Percentiles rank a stretch among this genome's conserved stretches.
Evolutionary conservation across 2,888 invertebrate genomes (phyloP).

Genomic region (Trisateles emortualis): DNA sequence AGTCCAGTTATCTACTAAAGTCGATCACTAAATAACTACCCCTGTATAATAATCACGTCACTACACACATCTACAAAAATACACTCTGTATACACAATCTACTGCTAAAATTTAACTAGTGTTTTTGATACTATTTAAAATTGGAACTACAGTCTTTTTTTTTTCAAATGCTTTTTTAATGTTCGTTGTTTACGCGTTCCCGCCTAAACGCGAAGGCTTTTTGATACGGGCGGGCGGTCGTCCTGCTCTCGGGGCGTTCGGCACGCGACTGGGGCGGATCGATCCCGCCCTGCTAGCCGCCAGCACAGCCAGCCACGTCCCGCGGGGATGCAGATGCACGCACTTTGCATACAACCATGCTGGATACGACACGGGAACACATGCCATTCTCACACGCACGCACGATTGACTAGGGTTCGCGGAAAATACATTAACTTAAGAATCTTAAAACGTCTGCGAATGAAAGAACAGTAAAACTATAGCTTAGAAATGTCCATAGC

Average conservation of each 20-base stretch:
- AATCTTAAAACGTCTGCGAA: no score
- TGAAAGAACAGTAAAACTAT: no score
- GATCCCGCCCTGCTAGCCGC: slow-evolving; percentile 69
- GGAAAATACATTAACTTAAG: no score
- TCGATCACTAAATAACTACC: slow-evolving; percentile 31
- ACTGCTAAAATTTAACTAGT: slow-evolving; percentile 14
- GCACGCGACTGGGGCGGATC: slow-evolving; percentile 80
- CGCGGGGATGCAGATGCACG: slow-evolving; percentile 85
- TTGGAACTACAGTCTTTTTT: slow-evolving; percentile 3
- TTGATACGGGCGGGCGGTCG: slow-evolving; percentile 67
- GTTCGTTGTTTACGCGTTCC: slow-evolving; percentile 60
- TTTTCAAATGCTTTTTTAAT: slow-evolving; percentile 1
- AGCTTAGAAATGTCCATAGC: no score
- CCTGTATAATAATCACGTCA: slow-evolving; percentile 24
- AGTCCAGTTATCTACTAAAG: slow-evolving; percentile 23
- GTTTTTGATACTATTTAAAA: slow-evolving; percentile 5
- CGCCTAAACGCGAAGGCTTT: slow-evolving; percentile 79
- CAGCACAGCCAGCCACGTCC: slow-evolving; percentile 64
- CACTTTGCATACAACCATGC: slow-evolving; percentile 42
- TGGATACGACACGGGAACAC: slow-evolving; percentile 53
- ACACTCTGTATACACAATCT: slow-evolving; percentile 26
- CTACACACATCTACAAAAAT: slow-evolving; percentile 34
- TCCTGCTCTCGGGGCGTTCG: slow-evolving; percentile 63
- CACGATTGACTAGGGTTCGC: slow-evolving; percentile 3
- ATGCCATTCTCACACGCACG: slow-evolving; percentile 13